phyloP scores from a whole-genome alignment of 2,113 vertebrate genomes.

The Hippocampus comes region DNA sequence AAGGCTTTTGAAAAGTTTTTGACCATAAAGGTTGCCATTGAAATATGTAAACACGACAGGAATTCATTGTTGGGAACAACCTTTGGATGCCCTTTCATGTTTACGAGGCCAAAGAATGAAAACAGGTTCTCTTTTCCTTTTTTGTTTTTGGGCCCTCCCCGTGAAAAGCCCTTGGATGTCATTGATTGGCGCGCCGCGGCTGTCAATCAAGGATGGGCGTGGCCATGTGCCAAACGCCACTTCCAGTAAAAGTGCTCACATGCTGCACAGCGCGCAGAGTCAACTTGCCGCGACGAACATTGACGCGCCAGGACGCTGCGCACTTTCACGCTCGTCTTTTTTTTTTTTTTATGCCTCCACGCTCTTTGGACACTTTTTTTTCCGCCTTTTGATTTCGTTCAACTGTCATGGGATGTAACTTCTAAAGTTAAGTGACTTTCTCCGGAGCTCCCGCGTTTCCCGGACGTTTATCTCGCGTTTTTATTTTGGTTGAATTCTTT shows the following conservation, averaged over 20 bases:
- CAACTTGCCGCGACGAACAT: slow-evolving; percentile 30
- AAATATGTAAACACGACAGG: not conserved
- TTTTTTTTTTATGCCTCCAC: not conserved
- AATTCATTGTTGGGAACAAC: not conserved
- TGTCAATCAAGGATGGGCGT: slow-evolving; percentile 66
- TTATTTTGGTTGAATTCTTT: slow-evolving; percentile 7
- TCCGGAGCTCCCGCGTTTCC: slow-evolving; percentile 26
- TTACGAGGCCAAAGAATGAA: slow-evolving; percentile 41
- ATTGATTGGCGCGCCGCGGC: slow-evolving; percentile 47
- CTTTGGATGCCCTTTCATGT: slow-evolving; percentile 15
- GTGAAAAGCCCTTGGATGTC: not conserved
- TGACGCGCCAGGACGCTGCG: not conserved
- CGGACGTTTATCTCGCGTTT: slow-evolving; percentile 14
- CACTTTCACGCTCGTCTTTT: slow-evolving; percentile 10
- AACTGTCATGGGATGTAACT: slow-evolving; percentile 57
- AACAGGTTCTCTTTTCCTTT: slow-evolving; percentile 16
- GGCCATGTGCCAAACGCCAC: slow-evolving; percentile 57
- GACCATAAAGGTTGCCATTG: not conserved
- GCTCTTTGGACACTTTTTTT: not conserved
- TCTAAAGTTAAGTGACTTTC: slow-evolving; percentile 7
- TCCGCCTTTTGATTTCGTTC: not conserved
- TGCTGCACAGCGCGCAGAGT: slow-evolving; percentile 44
- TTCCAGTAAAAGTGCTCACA: slow-evolving; percentile 68
- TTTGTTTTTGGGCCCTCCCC: not conserved
- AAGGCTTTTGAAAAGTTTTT: too few relatives aligned